Evolutionary conservation across 2,888 invertebrate genomes (phyloP), one percentile per base, ranked within the genome.

Genomic region (Trachelus troglodyta): DNA sequence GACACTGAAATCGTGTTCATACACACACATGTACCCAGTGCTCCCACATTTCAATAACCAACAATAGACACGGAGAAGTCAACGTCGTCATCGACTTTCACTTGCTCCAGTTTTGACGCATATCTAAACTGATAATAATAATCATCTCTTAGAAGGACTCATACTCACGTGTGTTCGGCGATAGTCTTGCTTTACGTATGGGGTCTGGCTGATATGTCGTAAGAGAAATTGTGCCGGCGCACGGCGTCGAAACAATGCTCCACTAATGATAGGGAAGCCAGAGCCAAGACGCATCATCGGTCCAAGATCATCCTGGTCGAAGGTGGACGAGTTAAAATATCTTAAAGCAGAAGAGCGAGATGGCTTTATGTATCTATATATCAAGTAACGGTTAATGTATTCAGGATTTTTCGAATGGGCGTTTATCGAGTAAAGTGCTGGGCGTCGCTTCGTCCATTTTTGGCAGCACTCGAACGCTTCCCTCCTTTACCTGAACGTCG

Each of bases 401-500:
- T 88, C 87, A 85, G 23, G 83, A 85, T 87, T 85, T 84, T 82
- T 81, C 82, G 79, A 84, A 88, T 86, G 87, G 87, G 86, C 87
- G 87, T 87, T 87, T 84, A 85, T 87, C 84, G 85, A 79, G 81
- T 81, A 84, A 88, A 88, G 87, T 87, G 87, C 85, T 86, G 85
- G 87, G 86, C 88, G 84, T 37, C 73, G 73, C 76, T 76, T 76
- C 69, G 74, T 85, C 84, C 83, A 83, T 83, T 78, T 82, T 83
- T 79, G 83, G 80, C 81, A 80, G 83, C 84, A 81, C 76, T 79
- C 79, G 23, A 56, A 23, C 2, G 40, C 40, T 40, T 40, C 40
- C 15, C 40, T 56, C 40, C 40, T 56, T 56, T 23, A 56, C 40
- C 40, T 56, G 40, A 56, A 56, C 40, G 9, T 23, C 9, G 1